These are phyloP conservation scores for Aleiodes testaceus DNA, from an alignment of 2,888 invertebrate genomes.

Conservation along the genomic window DNA sequence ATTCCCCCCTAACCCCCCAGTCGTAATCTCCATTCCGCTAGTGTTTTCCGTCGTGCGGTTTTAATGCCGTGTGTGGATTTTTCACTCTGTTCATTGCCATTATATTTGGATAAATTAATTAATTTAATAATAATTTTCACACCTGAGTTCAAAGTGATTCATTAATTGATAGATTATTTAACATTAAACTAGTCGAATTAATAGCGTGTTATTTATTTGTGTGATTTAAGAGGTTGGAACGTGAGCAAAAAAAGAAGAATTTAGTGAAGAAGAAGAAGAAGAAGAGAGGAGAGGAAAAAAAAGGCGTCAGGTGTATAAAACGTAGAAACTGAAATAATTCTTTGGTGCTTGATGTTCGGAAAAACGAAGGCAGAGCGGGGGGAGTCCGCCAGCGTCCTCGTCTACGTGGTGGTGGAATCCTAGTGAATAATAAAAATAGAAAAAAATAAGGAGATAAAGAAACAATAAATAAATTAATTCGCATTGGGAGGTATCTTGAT, in stretches of 20 bases:
- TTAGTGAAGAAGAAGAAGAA: not conserved
- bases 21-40: conserved; percentile 54
- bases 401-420: conserved; percentile 65
- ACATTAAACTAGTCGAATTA: not conserved
- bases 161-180: not conserved
- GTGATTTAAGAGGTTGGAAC: conserved; percentile 6
- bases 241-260: not conserved
- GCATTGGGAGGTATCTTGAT: not conserved
- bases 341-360: conserved; percentile 60
- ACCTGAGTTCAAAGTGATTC: not conserved
- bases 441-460: conserved; percentile 4
- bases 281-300: conserved; percentile 8
- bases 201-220: conserved; percentile 18
- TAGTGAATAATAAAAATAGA: conserved; percentile 54
- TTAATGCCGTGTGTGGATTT: conserved; percentile 47
- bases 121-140: not conserved
- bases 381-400: conserved; percentile 63
- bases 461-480: not conserved
- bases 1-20: conserved; percentile 58
- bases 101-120: not conserved
- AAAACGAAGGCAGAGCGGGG: conserved; percentile 59
- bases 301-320: conserved; percentile 35
- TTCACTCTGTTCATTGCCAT: not conserved
- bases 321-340: conserved; percentile 29
- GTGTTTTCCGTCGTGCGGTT: conserved; percentile 56